Base-by-base conservation (phyloP, 2,888 invertebrate genomes). In the Leptinotarsa rubiginosa region DNA sequence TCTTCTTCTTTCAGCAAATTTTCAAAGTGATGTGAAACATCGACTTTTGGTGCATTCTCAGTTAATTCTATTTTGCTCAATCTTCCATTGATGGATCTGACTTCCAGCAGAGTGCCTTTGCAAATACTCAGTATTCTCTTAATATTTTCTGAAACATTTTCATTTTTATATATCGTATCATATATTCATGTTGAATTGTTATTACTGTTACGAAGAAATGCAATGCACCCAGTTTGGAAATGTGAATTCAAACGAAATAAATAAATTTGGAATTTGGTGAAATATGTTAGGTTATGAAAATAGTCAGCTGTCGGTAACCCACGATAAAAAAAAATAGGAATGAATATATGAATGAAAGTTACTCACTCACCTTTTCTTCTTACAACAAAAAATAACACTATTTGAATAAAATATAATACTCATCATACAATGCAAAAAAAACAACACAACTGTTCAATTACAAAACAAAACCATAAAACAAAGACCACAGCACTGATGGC, bases 41-140 rank as follows among this genome's bases (percentile, higher is more conserved):
- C 47, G 65, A 65, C 65, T 65, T 47, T 65, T 47, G 65, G 65
- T 65, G 65, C 65, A 65, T 47, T 65, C 65, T 65, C 65, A 65
- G 41, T 65, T 47, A 49, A 65, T 65, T 65, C 65, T 20, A 65
- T 65, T 65, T 65, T 65, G n/a, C 47, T 65, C 47, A 65, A 65
- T 65, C 49, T 65, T 47, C 49, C 65, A 65, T 65, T 65, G n/a
- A n/a, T n/a, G n/a, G n/a, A n/a, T n/a, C n/a, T n/a, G n/a, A n/a
- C n/a, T n/a, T n/a, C n/a, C n/a, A 65, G 64, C 31, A 65, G 64
- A 65, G 64, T 65, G 64, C 64, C 41, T 65, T 31, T 65, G 64
- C 64, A 65, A 15, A 65, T 65, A 65, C 64, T 65, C 5, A 65
- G 31, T 65, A 65, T 65, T 65, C 31, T 65, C 47, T n/a, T 65